phyloP scores from a whole-genome alignment of 1,140 invertebrate species.

The Marisa cornuarietis region DNA sequence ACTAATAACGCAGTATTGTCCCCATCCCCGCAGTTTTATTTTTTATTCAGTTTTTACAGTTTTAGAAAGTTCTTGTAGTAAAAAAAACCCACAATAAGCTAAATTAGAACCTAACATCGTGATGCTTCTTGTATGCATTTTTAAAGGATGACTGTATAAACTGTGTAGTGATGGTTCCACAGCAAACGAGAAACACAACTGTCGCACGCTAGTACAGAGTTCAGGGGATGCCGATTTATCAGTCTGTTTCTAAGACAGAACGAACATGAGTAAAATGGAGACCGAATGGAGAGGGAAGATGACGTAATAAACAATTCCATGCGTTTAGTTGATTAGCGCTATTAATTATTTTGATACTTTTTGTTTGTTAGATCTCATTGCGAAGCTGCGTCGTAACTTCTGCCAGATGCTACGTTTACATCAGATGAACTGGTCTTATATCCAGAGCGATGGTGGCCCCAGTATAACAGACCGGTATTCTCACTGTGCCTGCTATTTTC shows the following conservation, averaged over 20 bases:
- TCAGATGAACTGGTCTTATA: conserved; percentile 16
- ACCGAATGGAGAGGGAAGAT: background rate
- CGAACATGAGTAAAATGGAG: background rate
- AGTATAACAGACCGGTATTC: conserved; percentile 90
- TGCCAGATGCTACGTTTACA: conserved; percentile 7
- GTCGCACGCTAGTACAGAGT: too few relatives aligned
- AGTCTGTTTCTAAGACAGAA: background rate
- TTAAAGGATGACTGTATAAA: too few relatives aligned
- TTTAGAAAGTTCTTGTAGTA: background rate
- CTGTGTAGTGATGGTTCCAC: too few relatives aligned
- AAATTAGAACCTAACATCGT: too few relatives aligned
- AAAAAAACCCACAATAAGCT: too few relatives aligned
- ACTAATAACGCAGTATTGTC: background rate
- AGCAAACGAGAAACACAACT: too few relatives aligned
- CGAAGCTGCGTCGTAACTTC: conserved; percentile 9
- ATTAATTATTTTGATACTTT: background rate
- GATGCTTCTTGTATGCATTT: too few relatives aligned
- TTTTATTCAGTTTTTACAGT: background rate
- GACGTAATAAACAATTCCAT: background rate
- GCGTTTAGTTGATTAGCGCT: background rate
- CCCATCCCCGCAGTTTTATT: background rate
- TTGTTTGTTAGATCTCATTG: conserved; percentile 4
- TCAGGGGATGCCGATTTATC: background rate
- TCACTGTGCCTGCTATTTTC: conserved; percentile 85
- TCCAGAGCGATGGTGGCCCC: conserved; percentile 59